phyloP scores from a whole-genome alignment of 2,797 vertebrate species.

The Pipistrellus kuhlii region DNA sequence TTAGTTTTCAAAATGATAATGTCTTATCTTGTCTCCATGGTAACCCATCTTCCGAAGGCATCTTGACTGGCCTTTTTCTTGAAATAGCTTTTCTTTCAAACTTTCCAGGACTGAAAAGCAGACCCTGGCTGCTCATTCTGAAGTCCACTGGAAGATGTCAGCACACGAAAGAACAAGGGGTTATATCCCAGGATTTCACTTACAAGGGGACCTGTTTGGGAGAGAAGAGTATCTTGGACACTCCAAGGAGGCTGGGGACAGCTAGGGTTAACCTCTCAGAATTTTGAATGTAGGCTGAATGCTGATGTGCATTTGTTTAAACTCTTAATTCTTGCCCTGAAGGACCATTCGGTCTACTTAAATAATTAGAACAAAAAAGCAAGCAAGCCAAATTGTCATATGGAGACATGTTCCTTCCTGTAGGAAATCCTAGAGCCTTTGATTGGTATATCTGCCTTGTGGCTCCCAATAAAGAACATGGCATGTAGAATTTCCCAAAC shows the following conservation, averaged over 20 bases:
- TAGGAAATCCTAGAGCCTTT: not conserved
- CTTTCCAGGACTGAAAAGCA: conserved; percentile 36
- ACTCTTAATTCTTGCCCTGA: conserved; percentile 19
- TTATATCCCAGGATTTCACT: not conserved
- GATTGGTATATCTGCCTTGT: not conserved
- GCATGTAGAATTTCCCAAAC: not conserved
- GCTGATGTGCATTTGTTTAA: not conserved
- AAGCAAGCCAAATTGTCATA: conserved; percentile 2
- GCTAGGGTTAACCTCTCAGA: not conserved
- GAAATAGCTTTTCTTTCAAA: conserved; percentile 63
- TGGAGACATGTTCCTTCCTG: not conserved
- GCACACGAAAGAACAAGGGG: not conserved
- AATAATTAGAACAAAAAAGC: not conserved
- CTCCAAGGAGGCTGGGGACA: not conserved
- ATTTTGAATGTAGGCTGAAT: not conserved
- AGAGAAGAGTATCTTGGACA: not conserved
- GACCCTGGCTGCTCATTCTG: not conserved
- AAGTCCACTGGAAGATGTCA: conserved; percentile 1
- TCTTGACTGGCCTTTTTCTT: conserved; percentile 55
- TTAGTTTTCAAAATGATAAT: conserved; percentile 62
- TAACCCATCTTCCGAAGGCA: conserved; percentile 50
- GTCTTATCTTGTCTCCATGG: conserved; percentile 64
- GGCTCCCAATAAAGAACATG: not conserved
- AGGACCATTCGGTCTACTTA: not conserved
- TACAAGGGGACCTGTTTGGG: not conserved